Base-by-base conservation (phyloP, 2,113 vertebrate species). In the Corydoras maculifer region DNA sequence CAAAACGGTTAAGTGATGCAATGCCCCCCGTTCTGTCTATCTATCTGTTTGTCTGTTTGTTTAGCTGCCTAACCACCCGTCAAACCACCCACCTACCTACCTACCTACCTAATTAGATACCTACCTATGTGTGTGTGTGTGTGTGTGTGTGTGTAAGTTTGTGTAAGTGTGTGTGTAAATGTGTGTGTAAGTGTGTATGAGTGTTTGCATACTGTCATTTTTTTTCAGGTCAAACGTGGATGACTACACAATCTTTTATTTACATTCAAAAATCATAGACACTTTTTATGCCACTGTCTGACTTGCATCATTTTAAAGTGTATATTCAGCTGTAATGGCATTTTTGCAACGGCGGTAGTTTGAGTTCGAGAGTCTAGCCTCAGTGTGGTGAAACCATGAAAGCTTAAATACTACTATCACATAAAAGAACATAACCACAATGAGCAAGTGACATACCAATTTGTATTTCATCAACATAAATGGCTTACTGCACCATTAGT, bases 391-490 rank as follows among this genome's bases (percentile, higher is more conserved):
- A 75, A 62, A 30, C 75, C 54, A 62, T 71, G 67, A 71, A 71
- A 77, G 55, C 75, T 69, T 76, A 66, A 59, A 71, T 78, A 74
- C 70, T 73, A 74, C 12, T 8, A 15, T 11, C 35, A 57, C 55
- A 61, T 35, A 13, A 32, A 69, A 73, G 69, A 79, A 87, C 80
- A 79, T 82, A 81, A 86, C 86, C 87, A 87, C 84, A 90, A 88
- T 85, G 83, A 87, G 61, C 65, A 83, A 82, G 80, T 87, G 84
- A 81, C 75, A 82, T 81, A 78, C 75, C 68, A 77, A 72, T 76
- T 72, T 77, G 79, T 72, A 73, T 76, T 77, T 74, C 73, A 80
- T 74, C 79, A 81, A 76, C 82, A 70, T 72, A 72, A 74, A 60
- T 73, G 76, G 79, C 58, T 32, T 43, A 43, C 35, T 43, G 35